A percentile compares a stretch with the other conserved stretches of the same genome.
phyloP scores from a whole-genome alignment of 2,888 invertebrate species.

The Congeria kusceri region DNA sequence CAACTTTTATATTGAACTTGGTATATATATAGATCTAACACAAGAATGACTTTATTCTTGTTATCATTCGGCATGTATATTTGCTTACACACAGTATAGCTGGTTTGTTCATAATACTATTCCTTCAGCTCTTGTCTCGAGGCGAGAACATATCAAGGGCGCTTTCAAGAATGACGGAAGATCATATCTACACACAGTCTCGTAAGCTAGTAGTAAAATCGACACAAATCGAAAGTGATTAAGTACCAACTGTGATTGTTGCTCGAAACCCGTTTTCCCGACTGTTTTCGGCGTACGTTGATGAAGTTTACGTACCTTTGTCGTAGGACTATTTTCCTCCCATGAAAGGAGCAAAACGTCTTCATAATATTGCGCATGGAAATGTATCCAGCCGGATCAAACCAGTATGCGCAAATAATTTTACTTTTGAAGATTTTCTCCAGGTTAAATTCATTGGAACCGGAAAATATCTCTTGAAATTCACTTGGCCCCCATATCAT shows the following conservation, averaged over 20 bases:
- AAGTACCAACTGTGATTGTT: slow-evolving; percentile 41
- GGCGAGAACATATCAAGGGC: slow-evolving; percentile 33
- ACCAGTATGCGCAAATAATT: slow-evolving; percentile 53
- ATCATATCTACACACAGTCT: slow-evolving; percentile 47
- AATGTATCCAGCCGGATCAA: slow-evolving; percentile 10
- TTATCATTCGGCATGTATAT: too few relatives aligned
- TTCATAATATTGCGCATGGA: slow-evolving; percentile 14
- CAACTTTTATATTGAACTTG: too few relatives aligned
- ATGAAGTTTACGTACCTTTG: slow-evolving; percentile 57
- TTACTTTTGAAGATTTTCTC: slow-evolving; percentile 54
- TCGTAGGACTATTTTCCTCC: slow-evolving; percentile 45
- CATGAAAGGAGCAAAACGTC: slow-evolving; percentile 25
- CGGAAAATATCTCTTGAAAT: slow-evolving; percentile 32
- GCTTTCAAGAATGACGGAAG: slow-evolving; percentile 32
- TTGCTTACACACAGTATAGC: too few relatives aligned
- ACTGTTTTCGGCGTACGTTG: slow-evolving; percentile 53
- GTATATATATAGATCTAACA: too few relatives aligned
- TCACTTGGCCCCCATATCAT: slow-evolving; percentile 57
- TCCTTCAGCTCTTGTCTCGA: slow-evolving; percentile 41
- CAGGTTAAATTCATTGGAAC: slow-evolving; percentile 45
- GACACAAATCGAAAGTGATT: slow-evolving; percentile 11
- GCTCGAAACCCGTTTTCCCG: slow-evolving; percentile 56
- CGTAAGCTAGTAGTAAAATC: slow-evolving; percentile 23
- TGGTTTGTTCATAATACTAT: background rate
- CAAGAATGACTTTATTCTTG: too few relatives aligned